These are phyloP conservation scores for Mormyrus iriodes DNA, from an alignment of 2,113 vertebrate genomes.

Conservation along the genomic window DNA sequence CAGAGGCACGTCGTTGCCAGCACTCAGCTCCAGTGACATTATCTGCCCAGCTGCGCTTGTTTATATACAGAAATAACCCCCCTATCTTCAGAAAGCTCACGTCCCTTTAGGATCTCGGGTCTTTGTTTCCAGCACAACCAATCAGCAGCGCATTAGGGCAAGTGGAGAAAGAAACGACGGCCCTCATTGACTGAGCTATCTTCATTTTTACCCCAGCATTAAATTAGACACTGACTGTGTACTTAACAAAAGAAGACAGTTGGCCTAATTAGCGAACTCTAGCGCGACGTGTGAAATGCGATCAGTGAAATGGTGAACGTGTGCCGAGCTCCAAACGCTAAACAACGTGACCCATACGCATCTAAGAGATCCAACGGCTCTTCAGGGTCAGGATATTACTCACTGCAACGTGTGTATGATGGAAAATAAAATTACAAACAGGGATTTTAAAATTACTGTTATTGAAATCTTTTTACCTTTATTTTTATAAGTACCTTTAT, in stretches of 20 bases:
- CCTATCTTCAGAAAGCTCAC: constrained; percentile 11
- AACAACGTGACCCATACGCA: not conserved
- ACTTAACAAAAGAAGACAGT: constrained; percentile 20
- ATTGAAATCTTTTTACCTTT: not conserved
- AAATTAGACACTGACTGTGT: constrained; percentile 24
- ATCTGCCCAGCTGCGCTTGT: not conserved
- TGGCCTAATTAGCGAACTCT: not conserved
- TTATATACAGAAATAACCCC: constrained; percentile 14
- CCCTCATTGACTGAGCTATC: not conserved
- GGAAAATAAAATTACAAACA: not conserved
- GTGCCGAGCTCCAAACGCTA: not conserved
- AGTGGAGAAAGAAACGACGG: not conserved
- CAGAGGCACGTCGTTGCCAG: not conserved
- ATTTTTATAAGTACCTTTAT: too few relatives aligned
- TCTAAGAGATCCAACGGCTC: not conserved
- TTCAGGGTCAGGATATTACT: not conserved
- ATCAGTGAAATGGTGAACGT: not conserved
- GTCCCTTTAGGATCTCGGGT: constrained; percentile 11
- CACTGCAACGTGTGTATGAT: not conserved
- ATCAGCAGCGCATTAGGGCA: not conserved
- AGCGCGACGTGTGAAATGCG: not conserved
- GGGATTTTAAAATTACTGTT: not conserved
- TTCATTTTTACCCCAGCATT: constrained; percentile 28
- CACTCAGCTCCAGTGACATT: not conserved
- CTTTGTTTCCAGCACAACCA: constrained; percentile 6